A percentile compares a stretch with the other conserved stretches of the same genome.
These are phyloP conservation scores for Zoroaster sp. DNA, from an alignment of 53 echinoderm and acorn worm genomes.

Conservation along the genomic window DNA sequence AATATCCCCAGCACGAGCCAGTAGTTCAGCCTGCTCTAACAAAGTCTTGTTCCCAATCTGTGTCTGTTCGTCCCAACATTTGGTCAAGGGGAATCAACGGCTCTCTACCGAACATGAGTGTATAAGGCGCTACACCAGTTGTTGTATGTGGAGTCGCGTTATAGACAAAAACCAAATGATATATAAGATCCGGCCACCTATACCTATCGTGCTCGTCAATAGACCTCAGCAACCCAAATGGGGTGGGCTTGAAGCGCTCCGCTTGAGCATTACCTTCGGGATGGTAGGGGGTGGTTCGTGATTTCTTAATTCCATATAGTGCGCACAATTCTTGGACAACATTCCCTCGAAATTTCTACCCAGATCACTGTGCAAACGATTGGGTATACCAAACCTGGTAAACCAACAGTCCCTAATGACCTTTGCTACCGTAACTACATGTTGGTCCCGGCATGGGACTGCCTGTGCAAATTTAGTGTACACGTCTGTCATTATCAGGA, in stretches of 20 bases:
- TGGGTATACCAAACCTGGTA: constrained; percentile 71
- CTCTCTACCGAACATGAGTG: not conserved
- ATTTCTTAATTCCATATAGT: constrained; percentile 22
- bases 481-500: constrained; percentile 66
- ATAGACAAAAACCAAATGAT: constrained; percentile 7
- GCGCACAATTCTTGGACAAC: constrained; percentile 45
- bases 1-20: not conserved
- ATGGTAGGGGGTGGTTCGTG: constrained; percentile 14
- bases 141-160: constrained; percentile 1
- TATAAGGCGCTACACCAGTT: not conserved
- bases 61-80: not conserved
- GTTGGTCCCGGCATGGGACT: constrained; percentile 67
- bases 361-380: constrained; percentile 71
- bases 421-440: constrained; percentile 66
- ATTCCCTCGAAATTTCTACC: constrained; percentile 71
- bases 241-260: constrained; percentile 19
- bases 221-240: not conserved
- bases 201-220: not conserved
- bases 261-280: constrained; percentile 33
- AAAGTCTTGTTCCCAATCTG: not conserved
- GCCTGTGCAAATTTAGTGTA: constrained; percentile 70
- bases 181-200: not conserved
- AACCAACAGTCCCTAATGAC: constrained; percentile 68
- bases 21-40: not conserved
- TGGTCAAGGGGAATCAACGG: constrained; percentile 11